A percentile compares a stretch with the other conserved stretches of the same genome.
Conservation (phyloP, 2,113 vertebrate genomes). For the Urocynchramus pylzowi region DNA sequence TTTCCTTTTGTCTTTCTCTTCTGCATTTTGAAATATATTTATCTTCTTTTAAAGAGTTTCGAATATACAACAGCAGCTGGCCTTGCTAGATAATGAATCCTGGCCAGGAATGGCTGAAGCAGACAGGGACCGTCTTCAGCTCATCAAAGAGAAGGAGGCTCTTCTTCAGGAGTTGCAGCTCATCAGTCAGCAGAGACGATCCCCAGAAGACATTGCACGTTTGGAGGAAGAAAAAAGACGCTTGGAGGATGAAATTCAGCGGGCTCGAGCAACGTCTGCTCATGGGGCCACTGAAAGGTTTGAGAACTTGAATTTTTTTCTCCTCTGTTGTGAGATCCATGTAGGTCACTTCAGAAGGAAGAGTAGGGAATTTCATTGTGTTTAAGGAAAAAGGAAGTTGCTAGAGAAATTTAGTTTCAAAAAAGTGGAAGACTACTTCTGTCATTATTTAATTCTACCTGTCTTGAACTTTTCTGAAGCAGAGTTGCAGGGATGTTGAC, state of each 20-base stretch:
- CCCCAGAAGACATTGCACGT: slow-evolving; percentile 78
- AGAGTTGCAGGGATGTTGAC: not conserved
- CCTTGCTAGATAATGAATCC: slow-evolving; percentile 88
- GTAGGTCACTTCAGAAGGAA: not conserved
- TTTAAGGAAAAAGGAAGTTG: not conserved
- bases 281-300: slow-evolving; percentile 94
- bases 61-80: slow-evolving; percentile 92
- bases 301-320: not conserved
- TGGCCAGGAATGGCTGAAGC: slow-evolving; percentile 94
- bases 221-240: slow-evolving; percentile 86
- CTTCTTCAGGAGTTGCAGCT: slow-evolving; percentile 91
- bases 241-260: slow-evolving; percentile 91
- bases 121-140: slow-evolving; percentile 91
- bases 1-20: not conserved
- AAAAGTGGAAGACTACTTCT: not conserved
- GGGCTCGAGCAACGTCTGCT: slow-evolving; percentile 81
- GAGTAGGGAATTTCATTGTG: not conserved
- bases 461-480: not conserved
- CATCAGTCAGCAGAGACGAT: slow-evolving; percentile 85
- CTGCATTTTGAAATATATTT: not conserved
- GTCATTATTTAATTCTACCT: not conserved
- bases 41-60: slow-evolving; percentile 79
- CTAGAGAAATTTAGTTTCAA: not conserved
- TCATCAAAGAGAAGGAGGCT: slow-evolving; percentile 94
- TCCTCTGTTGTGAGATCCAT: not conserved